A percentile compares a stretch with the other conserved stretches of the same genome.
Conservation (phyloP, 2,113 vertebrate genomes). For the Malurus alboscapulatus region DNA sequence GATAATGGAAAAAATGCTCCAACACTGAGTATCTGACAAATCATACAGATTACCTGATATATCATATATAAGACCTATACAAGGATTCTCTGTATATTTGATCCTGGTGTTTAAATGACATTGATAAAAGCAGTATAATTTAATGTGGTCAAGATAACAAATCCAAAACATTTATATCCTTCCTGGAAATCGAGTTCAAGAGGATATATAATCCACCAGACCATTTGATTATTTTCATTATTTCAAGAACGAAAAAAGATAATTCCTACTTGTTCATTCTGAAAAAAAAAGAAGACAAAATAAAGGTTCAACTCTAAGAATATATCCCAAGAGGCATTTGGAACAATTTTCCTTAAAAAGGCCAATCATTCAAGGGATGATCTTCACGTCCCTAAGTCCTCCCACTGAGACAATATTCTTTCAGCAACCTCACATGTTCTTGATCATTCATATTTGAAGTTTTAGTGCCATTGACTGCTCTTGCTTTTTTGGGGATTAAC, state of each 20-base stretch:
- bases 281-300: constrained; percentile 19
- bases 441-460: constrained; percentile 38
- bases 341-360: constrained; percentile 28
- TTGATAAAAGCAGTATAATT: neutral
- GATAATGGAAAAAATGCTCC: neutral
- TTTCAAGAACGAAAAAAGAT: neutral
- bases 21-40: neutral
- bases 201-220: neutral
- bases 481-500: constrained; percentile 19
- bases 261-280: constrained; percentile 18
- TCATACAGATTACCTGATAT: neutral
- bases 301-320: neutral
- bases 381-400: neutral
- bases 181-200: neutral
- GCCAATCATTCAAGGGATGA: constrained; percentile 14
- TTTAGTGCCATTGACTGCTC: constrained; percentile 37
- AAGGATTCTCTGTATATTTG: neutral
- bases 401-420: neutral
- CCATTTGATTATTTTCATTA: constrained; percentile 1
- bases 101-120: neutral
- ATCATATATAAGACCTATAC: neutral
- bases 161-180: neutral
- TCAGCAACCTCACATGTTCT: neutral
- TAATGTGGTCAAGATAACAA: neutral
- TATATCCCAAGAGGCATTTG: neutral